A percentile compares a stretch with the other conserved stretches of the same genome.
phyloP scores from a whole-genome alignment of 1,140 invertebrate genomes.

The Pseudoatta argentina region DNA sequence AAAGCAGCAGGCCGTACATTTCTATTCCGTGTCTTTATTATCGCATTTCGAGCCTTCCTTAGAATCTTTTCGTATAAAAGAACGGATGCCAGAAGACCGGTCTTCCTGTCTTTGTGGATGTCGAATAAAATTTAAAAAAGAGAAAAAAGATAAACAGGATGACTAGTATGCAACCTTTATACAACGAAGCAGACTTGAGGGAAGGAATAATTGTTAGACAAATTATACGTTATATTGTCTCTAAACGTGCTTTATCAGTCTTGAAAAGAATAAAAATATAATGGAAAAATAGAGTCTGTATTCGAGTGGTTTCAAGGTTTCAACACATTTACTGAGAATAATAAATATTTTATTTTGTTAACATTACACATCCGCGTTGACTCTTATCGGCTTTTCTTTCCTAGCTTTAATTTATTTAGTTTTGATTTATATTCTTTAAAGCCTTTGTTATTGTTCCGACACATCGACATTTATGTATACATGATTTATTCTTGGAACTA shows the following conservation, averaged over 20 bases:
- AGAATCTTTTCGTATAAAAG: constrained; percentile 23
- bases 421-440: too few species aligned
- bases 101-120: constrained; percentile 53
- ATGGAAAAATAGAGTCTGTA: not conserved
- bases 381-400: too few species aligned
- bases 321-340: too few species aligned
- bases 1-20: not conserved
- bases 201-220: not conserved
- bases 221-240: not conserved
- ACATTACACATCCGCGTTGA: too few species aligned
- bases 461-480: not conserved
- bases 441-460: not conserved
- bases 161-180: constrained; percentile 12
- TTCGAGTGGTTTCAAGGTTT: not conserved
- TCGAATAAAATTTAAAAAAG: constrained; percentile 49
- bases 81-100: constrained; percentile 47
- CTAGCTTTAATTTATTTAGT: too few species aligned
- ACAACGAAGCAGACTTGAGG: not conserved
- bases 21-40: not conserved
- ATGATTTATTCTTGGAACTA: constrained; percentile 14
- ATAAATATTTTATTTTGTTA: too few species aligned
- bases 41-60: constrained; percentile 1
- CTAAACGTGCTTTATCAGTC: not conserved
- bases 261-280: not conserved
- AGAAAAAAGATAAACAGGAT: constrained; percentile 30